Evolutionary conservation across 1,140 invertebrate species (phyloP), one percentile per base, ranked within the genome.

Genomic region (Samia ricini): DNA sequence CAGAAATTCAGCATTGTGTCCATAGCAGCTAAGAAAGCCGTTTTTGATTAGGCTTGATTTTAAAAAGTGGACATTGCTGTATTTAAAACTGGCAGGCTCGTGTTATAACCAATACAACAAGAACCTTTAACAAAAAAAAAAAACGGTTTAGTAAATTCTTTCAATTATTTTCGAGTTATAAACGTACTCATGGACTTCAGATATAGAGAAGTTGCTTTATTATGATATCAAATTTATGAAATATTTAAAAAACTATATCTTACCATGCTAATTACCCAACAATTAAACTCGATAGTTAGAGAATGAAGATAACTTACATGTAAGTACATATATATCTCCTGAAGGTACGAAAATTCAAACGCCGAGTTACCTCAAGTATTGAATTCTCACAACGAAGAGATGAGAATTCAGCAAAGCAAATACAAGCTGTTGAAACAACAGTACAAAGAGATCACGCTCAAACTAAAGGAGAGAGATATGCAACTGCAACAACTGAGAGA

Each of bases 331-430:
- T 10, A 21, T 52, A 20, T 22, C 4, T 49, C 54, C 22, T 51
- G 69, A 59, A 94, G 93, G 69, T 95, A 95, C 68, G 94, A 95
- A 81, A 94, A 93, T 23, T 92, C 93, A n/a, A 95, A 94, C 74
- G 95, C 94, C 0, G 95, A 95, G 81, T 79, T 96, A 42, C 95
- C 95, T 0, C 91, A 93, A 71, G 90, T 95, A 5, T 89, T 95
- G 26, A 93, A 94, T 76, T 94, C 95, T 0, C 95, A 96, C 77
- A 93, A 93, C 29, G 95, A 96, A 76, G 95, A 96, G 86, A 89
- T 95, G n/a, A 91, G 95, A 56, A 91, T 94, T 10, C 92, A 95
- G 78, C 93, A 94, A 72, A 91, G 91, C 21, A 94, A 94, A 73
- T 93, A 94, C 78, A 95, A 95, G 63, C 93, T 93, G 69, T 76